Base-by-base conservation (phyloP, 2,888 invertebrate species). In the Chymomyza caudatula region DNA sequence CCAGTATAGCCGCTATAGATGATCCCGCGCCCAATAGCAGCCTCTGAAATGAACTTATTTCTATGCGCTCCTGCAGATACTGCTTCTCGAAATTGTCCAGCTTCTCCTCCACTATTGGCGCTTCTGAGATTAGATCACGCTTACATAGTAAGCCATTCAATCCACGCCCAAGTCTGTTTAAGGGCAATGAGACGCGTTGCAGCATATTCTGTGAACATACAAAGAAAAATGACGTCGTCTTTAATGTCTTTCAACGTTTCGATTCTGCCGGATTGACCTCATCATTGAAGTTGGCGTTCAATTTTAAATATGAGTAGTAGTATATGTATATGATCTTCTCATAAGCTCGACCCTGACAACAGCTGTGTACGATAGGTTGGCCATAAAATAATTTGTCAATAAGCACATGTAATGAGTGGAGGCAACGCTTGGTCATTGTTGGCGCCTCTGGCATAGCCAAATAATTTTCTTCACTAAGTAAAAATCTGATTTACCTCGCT, bases 11-110 rank as follows among this genome's bases (percentile, higher is more conserved):
- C 60, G 96, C 92, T 23, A 94, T 91, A 19, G 97, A 96, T n/a
- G 98, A 96, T 6, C 98, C 98, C n/a, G 94, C 91, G 15, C 95
- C 92, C 43, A 99, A 92, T 13, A 97, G 81, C 0, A 93, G 87
- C 89, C 93, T 95, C 92, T 99, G 98, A 77, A 97, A 92, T 54
- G 89, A 70, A 67, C 92, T 94, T 23, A 93, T 93, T 59, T 92
- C 91, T 63, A 96, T 94, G 81, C 93, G 94, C 81, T 94, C 92
- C 69, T 90, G 90, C 54, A 92, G 86, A 88, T 93, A 93, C 85
- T 95, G 94, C 73, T 92, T 91, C 60, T 92, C 90, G 84, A 94
- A 95, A 61, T 87, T 88, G 72, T 90, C 90, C 51, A 71, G 81
- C 80, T 73, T 67, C 60, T 79, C 67, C 37, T 75, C 66, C 11